Base-by-base conservation (phyloP, 2,113 vertebrate species). In the Diadophis punctatus region DNA sequence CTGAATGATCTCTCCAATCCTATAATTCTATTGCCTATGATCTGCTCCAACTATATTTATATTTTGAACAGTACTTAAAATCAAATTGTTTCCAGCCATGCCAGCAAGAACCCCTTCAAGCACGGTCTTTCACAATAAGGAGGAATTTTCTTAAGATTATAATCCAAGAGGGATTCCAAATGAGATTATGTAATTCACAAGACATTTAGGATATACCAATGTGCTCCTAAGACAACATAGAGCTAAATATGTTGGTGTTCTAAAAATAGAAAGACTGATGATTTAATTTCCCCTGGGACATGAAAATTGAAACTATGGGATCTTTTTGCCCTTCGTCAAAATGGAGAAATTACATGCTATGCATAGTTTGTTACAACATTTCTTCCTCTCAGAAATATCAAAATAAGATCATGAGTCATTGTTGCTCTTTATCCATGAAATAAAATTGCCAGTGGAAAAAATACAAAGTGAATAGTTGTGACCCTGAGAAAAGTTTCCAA, bases 401-500 rank as follows among this genome's bases (percentile, higher is more conserved):
- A 90, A 93, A 86, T 43, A 90, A 90, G 60, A 93, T 18, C 87
- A 8, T 43, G 46, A 93, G 55, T 34, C 80, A 51, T 12, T 63
- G 80, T 63, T 55, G 55, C 49, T 92, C 55, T 55, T 39, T 92
- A 86, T 56, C 90, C 89, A 51, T 86, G 49, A 89, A 92, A 84
- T 27, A 88, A 74, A 18, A 51, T 46, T 25, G 6, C 30, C 10
- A 16, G 51, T 49, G 74, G 90, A 95, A 80, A 95, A 90, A 93
- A 93, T 93, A 85, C 93, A 93, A 91, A 94, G 95, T 94, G 95
- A 96, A 95, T 8, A 68, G 93, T 94, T 91, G 34, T 51, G 25
- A 93, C 95, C 89, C 63, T 93, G 94, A 96, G 94, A 97, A 94
- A 95, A 93, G 74, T 93, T 86, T 93, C 93, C 92, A 55, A 53